Base-by-base conservation (phyloP, 2,797 vertebrate species). In the Caiman crocodilus region DNA sequence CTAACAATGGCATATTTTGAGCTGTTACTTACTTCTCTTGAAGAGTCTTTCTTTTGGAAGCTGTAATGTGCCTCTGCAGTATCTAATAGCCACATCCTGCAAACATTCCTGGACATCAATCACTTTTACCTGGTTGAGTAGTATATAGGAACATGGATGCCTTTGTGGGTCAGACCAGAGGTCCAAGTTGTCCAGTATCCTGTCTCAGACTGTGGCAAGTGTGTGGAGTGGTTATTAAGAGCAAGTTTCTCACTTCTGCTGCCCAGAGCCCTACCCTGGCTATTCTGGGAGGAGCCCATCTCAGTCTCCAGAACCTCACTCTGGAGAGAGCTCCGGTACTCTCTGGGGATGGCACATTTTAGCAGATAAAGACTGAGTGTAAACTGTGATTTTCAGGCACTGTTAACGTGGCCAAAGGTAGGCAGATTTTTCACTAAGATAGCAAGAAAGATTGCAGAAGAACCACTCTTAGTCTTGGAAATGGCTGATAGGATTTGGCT, bases 1-100 rank as follows among this genome's bases (percentile, higher is more conserved):
- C 89, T 87, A 95, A 92, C 81, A 91, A 90, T 94, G 91, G 61
- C 87, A 61, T 87, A 42, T 86, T 78, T 93, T 87, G 95, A 92
- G 30, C 0, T 93, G 67, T 90, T 83, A 75, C 61, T 93, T 67
- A 17, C 9, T 58, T n/a, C 89, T 50, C 78, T 94, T 96, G 93
- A 60, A 75, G n/a, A 5, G 20, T 79, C 67, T 82, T 85, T 74
- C 28, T 59, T 79, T 30, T 88, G 30, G 94, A 89, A 63, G 80
- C 32, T 56, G 32, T 55, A 90, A 56, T 89, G 1, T 1, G 1
- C 80, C 14, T 42, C 25, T 65, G 8, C 84, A 20, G 28, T 7
- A 67, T 77, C 21, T 25, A 84, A 28, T 2, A 2, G 21, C 5
- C 84, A 30, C 16, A 86, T 28, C 15, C 3, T 60, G 35, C 4